Percentiles rank a stretch among this genome's conserved stretches.
Conservation (phyloP, 2,113 vertebrate species). For the Cyanoderma ruficeps region DNA sequence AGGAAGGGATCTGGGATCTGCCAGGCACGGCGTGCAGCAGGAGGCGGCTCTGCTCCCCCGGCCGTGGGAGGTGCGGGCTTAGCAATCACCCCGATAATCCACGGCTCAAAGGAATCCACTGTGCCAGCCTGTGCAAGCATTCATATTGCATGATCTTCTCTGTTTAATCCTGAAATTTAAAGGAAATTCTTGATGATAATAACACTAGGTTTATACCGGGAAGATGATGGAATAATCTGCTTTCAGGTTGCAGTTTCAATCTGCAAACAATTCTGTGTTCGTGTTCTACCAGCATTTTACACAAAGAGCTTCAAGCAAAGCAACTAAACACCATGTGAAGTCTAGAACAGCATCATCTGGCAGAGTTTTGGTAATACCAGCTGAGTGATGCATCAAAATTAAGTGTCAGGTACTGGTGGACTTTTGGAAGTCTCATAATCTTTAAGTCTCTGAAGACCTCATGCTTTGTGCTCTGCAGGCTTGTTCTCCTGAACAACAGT, state of each 20-base stretch:
- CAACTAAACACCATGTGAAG: not conserved
- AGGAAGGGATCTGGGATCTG: not conserved
- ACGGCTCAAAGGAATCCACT: not conserved
- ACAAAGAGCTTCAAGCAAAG: not conserved
- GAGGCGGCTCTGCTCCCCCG: rapidly evolving
- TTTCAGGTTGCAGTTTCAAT: not conserved
- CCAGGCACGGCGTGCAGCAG: rapidly evolving
- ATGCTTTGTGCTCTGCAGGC: not conserved
- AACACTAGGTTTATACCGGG: not conserved
- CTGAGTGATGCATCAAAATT: not conserved
- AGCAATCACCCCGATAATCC: not conserved
- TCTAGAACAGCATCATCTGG: not conserved
- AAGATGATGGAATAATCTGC: not conserved
- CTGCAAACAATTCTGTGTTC: not conserved
- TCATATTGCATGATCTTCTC: rapidly evolving
- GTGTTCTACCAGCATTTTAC: not conserved
- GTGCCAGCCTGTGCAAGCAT: rapidly evolving
- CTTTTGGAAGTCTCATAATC: not conserved
- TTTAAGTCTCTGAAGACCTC: not conserved
- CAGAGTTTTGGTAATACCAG: not conserved
- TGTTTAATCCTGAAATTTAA: not conserved
- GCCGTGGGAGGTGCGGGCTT: not conserved
- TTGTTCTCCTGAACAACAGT: not conserved
- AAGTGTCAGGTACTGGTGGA: too few species aligned
- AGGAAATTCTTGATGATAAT: not conserved